Evolutionary conservation across 2,888 invertebrate genomes (phyloP), one percentile per base, ranked within the genome.

Genomic region (Bimastos eiseni): DNA sequence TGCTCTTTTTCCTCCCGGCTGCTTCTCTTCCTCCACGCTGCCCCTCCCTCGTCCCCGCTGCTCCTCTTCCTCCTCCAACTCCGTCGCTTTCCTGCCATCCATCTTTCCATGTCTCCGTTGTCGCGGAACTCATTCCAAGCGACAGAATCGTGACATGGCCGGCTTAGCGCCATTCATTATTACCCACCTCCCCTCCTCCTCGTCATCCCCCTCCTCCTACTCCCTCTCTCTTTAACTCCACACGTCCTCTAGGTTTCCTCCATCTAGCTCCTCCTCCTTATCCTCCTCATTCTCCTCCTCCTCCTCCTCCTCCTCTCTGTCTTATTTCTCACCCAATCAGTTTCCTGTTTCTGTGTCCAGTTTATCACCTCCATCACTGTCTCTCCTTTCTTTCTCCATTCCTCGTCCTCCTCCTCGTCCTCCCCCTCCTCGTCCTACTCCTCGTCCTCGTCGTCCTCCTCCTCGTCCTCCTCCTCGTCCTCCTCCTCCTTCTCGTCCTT

Each of bases 111-210:
- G 70, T 70, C 70, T 70, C n/a, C 70, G 30, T 70, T 70, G 70
- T 70, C 70, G n/a, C 70, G 30, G 70, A 70, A 70, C 70, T 70
- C 70, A 70, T 70, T 70, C 70, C 70, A 70, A n/a, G 70, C 70
- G 70, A 70, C 70, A 70, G 70, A 70, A 70, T 70, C 70, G 70
- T 70, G 70, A 70, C 70, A 70, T 70, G 70, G 70, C 13, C 70
- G 70, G 70, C 70, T 70, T 70, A 70, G 70, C 70, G 70, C 70
- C 70, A 70, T 70, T 70, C 70, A 70, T 70, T 70, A 70, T 70
- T 70, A n/a, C 70, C 70, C 70, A 70, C n/a, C 70, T 70, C n/a
- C 70, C 70, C n/a, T 4, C 17, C n/a, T n/a, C 70, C 70, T 70
- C 70, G 70, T 70, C 70, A 3, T 70, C 70, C 70, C n/a, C n/a